Base-by-base conservation (phyloP, 1,140 invertebrate genomes). In the Drosophila punjabiensis region DNA sequence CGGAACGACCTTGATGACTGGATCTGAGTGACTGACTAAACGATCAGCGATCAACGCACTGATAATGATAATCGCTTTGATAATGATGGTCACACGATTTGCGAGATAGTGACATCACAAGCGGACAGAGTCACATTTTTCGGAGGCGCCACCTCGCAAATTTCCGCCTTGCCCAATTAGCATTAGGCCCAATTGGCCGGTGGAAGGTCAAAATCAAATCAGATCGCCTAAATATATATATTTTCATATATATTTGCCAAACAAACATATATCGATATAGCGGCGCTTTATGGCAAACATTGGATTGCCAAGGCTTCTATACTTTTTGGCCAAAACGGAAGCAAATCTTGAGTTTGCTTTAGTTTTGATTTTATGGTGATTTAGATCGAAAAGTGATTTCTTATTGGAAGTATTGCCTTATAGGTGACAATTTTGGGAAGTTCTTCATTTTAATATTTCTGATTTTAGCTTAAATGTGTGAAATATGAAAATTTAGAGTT, bases 1-100 rank as follows among this genome's bases (percentile, higher is more conserved):
- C 84, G 85, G 85, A 85, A 89, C 86, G 86, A 90, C 86, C 86
- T 90, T 90, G 86, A 69, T 90, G 76, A 74, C 63, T 65, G 48
- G 13, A 73, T 24, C 56, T 79, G 55, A 66, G 50, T 71, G 62
- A 63, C 53, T 70, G 62, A 65, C 58, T 78, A 59, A 79, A 61
- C 68, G 41, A 24, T 24, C 24, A 24, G 35, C 64, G 67, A 69
- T 69, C 63, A 69, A 41, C 47, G 63, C 18, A n/a, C 47, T 69
- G 67, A 69, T 69, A 69, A 68, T 73, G 70, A 61, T 73, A 74
- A 73, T 74, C 11, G 32, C 30, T 4, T 43, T 73, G 55, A 74
- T 74, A 74, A 74, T 74, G 70, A 74, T 61, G 69, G 70, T 74
- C 70, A 61, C 70, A 74, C 70, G 70, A 73, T 73, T 32, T 45